These are phyloP conservation scores for Sitobion miscanthi DNA, from an alignment of 1,140 invertebrate genomes.

Conservation along the genomic window DNA sequence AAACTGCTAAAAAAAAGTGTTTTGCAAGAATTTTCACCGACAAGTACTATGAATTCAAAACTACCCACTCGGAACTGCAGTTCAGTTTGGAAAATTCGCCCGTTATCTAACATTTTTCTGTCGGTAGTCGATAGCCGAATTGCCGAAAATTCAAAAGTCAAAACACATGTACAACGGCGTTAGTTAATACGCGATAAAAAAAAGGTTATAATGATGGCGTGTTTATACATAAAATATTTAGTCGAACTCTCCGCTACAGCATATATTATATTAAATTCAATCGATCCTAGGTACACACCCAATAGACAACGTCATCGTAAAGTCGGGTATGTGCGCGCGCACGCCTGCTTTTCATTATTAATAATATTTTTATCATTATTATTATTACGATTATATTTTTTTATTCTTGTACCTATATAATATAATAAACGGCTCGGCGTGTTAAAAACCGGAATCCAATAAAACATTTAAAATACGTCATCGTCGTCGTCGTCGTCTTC, in stretches of 20 bases:
- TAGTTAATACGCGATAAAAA: neutral
- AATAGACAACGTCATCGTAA: slow-evolving; percentile 36
- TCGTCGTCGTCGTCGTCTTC: neutral
- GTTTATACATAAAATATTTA: neutral
- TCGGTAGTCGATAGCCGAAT: neutral
- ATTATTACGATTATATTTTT: slow-evolving; percentile 12
- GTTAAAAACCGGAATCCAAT: slow-evolving; percentile 48
- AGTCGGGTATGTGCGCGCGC: neutral
- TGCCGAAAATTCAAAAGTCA: neutral
- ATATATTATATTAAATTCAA: neutral
- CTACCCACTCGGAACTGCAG: neutral
- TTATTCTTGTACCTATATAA: neutral
- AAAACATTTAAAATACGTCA: slow-evolving; percentile 46
- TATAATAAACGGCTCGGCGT: neutral
- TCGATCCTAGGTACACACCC: neutral
- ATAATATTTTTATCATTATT: slow-evolving; percentile 1
- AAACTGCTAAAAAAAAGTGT: neutral
- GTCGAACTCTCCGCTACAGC: neutral
- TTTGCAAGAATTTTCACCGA: neutral
- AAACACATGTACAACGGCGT: neutral
- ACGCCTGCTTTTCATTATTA: neutral
- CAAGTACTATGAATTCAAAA: neutral
- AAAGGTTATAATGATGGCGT: neutral
- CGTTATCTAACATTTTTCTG: neutral
- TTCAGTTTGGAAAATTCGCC: neutral